Percentiles rank a stretch among this genome's conserved stretches.
Evolutionary conservation across 2,797 vertebrate species (phyloP).

Genomic region (Siniperca scherzeri): DNA sequence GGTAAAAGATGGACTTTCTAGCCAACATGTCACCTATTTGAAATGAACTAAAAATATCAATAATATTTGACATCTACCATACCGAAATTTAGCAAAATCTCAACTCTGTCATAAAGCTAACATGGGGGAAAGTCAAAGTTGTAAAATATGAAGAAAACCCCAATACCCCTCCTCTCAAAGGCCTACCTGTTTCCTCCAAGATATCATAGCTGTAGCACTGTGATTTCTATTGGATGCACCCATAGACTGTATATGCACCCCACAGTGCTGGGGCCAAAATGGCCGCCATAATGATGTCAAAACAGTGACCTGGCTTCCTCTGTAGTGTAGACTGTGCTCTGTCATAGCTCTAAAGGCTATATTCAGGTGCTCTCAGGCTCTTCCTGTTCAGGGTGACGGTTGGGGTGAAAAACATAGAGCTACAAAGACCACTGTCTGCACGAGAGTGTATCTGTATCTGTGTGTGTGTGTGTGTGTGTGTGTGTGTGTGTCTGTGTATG

Average conservation of each 20-base stretch:
- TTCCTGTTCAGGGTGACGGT: conserved; percentile 41
- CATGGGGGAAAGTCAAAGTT: neutral
- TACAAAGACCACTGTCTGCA: conserved; percentile 43
- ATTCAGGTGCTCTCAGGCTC: conserved; percentile 40
- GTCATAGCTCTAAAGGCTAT: conserved; percentile 3
- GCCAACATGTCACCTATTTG: neutral
- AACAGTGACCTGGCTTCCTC: conserved; percentile 45
- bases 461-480: conserved; percentile 1
- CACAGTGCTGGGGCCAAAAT: conserved; percentile 68
- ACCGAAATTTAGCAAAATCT: neutral
- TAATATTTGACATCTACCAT: neutral
- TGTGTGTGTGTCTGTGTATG: no score
- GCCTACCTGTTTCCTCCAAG: neutral
- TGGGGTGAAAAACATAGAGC: conserved; percentile 24
- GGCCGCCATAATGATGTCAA: conserved; percentile 52
- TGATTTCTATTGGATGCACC: neutral
- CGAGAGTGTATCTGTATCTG: conserved; percentile 20
- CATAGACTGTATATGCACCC: neutral
- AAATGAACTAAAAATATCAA: neutral
- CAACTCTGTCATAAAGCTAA: neutral
- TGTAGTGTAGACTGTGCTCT: conserved; percentile 5
- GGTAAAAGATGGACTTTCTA: neutral
- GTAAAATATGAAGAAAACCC: neutral
- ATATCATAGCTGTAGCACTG: neutral
- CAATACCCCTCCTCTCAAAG: neutral